Evolutionary conservation across 2,888 invertebrate genomes (phyloP).

Genomic region (Ypsolopha scabrella): DNA sequence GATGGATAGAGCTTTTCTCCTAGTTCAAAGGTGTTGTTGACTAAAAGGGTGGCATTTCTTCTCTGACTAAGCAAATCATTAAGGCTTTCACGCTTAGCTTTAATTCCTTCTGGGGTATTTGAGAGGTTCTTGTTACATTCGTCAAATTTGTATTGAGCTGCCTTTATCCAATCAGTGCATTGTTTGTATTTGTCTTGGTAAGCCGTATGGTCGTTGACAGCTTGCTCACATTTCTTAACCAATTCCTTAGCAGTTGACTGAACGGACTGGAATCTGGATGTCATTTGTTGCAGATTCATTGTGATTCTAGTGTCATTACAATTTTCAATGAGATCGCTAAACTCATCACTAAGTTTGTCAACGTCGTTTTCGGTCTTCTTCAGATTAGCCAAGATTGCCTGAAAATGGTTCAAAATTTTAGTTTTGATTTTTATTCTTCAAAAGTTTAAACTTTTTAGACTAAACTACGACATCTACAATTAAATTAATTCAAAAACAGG

Average conservation of each 20-base stretch:
- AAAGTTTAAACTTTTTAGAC: slow-evolving; percentile 28
- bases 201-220: slow-evolving; percentile 82
- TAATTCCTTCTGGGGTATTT: slow-evolving; percentile 77
- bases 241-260: slow-evolving; percentile 91
- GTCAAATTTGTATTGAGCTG: slow-evolving; percentile 79
- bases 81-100: slow-evolving; percentile 76
- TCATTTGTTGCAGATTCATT: slow-evolving; percentile 89
- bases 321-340: slow-evolving; percentile 85
- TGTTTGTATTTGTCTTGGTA: slow-evolving; percentile 88
- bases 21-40: slow-evolving; percentile 87
- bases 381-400: slow-evolving; percentile 82
- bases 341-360: slow-evolving; percentile 87
- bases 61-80: slow-evolving; percentile 82
- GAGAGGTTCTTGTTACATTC: slow-evolving; percentile 73
- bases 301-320: slow-evolving; percentile 90
- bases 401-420: slow-evolving; percentile 22
- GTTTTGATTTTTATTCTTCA: not conserved
- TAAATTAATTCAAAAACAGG: slow-evolving; percentile 15
- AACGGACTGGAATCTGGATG: slow-evolving; percentile 90
- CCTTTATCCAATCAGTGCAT: slow-evolving; percentile 83
- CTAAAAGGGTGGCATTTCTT: slow-evolving; percentile 77
- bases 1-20: slow-evolving; percentile 90
- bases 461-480: slow-evolving; percentile 60
- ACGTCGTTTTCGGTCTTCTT: slow-evolving; percentile 89
- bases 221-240: slow-evolving; percentile 92